Percentiles rank a stretch among this genome's conserved stretches.
Conservation (phyloP, 2,113 vertebrate species). For the Eira barbara region DNA sequence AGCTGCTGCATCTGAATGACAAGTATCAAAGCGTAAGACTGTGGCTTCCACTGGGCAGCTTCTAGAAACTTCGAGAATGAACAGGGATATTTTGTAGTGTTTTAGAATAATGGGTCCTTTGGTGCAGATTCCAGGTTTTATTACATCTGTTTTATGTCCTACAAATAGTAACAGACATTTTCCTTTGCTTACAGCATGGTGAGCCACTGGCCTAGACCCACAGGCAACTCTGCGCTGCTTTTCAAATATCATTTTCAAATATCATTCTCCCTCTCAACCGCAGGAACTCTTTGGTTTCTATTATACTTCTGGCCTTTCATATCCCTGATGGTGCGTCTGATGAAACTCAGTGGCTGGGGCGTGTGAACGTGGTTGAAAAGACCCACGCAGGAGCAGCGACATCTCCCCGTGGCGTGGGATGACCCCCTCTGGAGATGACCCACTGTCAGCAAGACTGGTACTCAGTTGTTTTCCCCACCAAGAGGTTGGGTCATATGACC, state of each 20-base stretch:
- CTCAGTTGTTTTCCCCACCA: background rate
- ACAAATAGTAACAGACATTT: constrained; percentile 40
- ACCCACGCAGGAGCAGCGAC: background rate
- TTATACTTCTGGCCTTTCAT: constrained; percentile 44
- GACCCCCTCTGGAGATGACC: background rate
- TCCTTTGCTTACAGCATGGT: background rate
- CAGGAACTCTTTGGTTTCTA: constrained; percentile 40
- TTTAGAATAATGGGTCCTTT: constrained; percentile 39
- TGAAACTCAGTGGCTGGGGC: background rate
- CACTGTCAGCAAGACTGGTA: background rate
- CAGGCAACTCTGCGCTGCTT: background rate
- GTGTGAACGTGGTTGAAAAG: constrained; percentile 28
- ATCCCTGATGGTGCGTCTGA: background rate
- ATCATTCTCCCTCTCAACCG: constrained; percentile 18
- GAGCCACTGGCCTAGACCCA: background rate
- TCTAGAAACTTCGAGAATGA: background rate
- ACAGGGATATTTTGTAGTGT: background rate
- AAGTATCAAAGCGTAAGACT: constrained; percentile 2
- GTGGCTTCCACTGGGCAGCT: background rate
- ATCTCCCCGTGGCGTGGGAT: background rate
- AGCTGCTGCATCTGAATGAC: background rate
- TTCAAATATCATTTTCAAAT: constrained; percentile 4
- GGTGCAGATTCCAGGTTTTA: constrained; percentile 43
- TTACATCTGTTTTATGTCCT: constrained; percentile 42
- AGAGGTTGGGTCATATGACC: constrained; percentile 36